Base-by-base conservation (phyloP, 2,888 invertebrate genomes). In the Zonitis immaculata region DNA sequence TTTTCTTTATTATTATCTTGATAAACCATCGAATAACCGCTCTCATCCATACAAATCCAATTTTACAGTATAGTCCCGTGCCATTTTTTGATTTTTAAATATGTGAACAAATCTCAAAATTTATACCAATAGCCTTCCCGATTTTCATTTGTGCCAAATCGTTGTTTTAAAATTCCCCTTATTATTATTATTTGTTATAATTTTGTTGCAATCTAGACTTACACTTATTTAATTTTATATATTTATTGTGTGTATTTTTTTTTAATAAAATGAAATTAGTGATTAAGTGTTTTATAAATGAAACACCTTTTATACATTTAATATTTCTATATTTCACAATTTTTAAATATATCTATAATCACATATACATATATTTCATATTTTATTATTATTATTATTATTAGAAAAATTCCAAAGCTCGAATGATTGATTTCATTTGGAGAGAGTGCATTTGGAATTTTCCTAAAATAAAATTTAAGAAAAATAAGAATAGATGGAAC, bases 321-420 rank as follows among this genome's bases (percentile, higher is more conserved):
- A 68, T 72, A 71, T 69, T 70, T 70, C 72, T 73, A 73, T 73
- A 72, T 73, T 73, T 73, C 72, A 72, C 72, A 72, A 70, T 70
- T 71, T 68, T 69, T 70, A 69, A 71, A 68, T 73, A 72, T 72
- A 71, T 70, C 70, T 71, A 70, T 71, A 68, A 70, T 72, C 70
- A 72, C 72, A 72, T 71, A 69, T 72, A 72, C 70, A 71, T 71
- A 70, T 69, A 71, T 68, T 64, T 66, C 63, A 67, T 67, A 66
- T 66, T 59, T 52, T 35, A 18, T 9, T 18, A 18, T 35, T 18
- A 8, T 63, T 66, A 60, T 62, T 54, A 57, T 57, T 56, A 57
- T 59, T 45, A 60, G 63, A 61, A 61, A 58, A 58, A 56, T 49
- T 54, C 54, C 59, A 59, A 54, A 50, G 39, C 47, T 54, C 53